phyloP scores from a whole-genome alignment of 2,888 invertebrate species.

The Drosophila meridionalis region DNA sequence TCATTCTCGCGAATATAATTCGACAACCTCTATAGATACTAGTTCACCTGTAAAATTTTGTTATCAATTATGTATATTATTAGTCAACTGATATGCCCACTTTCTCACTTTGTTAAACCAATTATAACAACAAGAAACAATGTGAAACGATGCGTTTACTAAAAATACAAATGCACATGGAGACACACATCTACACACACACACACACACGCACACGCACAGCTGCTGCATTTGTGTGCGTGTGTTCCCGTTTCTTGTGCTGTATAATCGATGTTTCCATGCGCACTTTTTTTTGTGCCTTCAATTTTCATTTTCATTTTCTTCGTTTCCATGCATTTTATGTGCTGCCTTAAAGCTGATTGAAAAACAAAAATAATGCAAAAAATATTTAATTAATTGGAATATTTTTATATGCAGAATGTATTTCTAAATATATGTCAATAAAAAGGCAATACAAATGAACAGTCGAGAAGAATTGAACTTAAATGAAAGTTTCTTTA shows the following conservation, averaged over 20 bases:
- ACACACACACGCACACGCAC: background rate
- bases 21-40: background rate
- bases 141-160: constrained; percentile 34
- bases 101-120: background rate
- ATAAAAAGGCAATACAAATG: too few species aligned
- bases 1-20: too few species aligned
- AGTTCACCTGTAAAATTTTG: background rate
- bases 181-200: too few species aligned
- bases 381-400: constrained; percentile 16
- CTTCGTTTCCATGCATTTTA: background rate
- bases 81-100: background rate
- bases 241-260: constrained; percentile 40
- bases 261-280: constrained; percentile 65
- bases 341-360: background rate
- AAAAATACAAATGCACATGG: constrained; percentile 10
- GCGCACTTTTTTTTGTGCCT: constrained; percentile 40
- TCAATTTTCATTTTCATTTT: background rate
- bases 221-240: constrained; percentile 17
- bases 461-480: too few species aligned
- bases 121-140: constrained; percentile 8
- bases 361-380: background rate
- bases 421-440: too few species aligned
- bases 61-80: background rate
- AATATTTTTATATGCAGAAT: background rate
- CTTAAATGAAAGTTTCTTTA: too few species aligned